phyloP scores from a whole-genome alignment of 1,140 invertebrate species.

The Lordiphosa collinella region DNA sequence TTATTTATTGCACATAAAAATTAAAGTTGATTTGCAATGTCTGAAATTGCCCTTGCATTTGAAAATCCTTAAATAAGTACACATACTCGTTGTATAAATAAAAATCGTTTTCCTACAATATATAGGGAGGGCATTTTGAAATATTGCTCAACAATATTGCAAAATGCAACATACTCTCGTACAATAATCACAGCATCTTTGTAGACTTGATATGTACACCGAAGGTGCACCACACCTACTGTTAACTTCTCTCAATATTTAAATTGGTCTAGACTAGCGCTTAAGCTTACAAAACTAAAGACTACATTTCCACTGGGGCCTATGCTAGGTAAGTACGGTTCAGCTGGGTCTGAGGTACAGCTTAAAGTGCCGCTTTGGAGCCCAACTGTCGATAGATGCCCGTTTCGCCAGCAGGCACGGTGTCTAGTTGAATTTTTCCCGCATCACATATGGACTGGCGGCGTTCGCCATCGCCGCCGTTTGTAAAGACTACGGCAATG shows the following conservation, averaged over 20 bases:
- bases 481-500: constrained; percentile 52
- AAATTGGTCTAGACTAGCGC: constrained; percentile 43
- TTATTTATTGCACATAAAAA: constrained; percentile 45
- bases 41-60: constrained; percentile 19
- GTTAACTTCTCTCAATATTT: constrained; percentile 32
- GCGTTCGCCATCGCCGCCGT: background rate
- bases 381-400: constrained; percentile 53
- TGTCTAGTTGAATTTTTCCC: constrained; percentile 47
- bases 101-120: constrained; percentile 41
- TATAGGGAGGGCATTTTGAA: constrained; percentile 19
- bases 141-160: constrained; percentile 54
- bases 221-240: too few species aligned
- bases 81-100: constrained; percentile 27
- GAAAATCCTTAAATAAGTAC: constrained; percentile 48
- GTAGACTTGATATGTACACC: constrained; percentile 50
- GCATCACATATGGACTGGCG: constrained; percentile 47
- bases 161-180: constrained; percentile 33
- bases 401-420: constrained; percentile 49
- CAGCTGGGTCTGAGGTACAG: background rate
- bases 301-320: constrained; percentile 26
- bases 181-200: constrained; percentile 73
- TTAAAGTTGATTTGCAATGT: constrained; percentile 19
- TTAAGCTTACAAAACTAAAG: constrained; percentile 47
- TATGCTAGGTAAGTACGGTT: constrained; percentile 14
- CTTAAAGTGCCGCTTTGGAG: constrained; percentile 38